Evolutionary conservation across 1,140 invertebrate genomes (phyloP).

Genomic region (Drosophila arawakana): DNA sequence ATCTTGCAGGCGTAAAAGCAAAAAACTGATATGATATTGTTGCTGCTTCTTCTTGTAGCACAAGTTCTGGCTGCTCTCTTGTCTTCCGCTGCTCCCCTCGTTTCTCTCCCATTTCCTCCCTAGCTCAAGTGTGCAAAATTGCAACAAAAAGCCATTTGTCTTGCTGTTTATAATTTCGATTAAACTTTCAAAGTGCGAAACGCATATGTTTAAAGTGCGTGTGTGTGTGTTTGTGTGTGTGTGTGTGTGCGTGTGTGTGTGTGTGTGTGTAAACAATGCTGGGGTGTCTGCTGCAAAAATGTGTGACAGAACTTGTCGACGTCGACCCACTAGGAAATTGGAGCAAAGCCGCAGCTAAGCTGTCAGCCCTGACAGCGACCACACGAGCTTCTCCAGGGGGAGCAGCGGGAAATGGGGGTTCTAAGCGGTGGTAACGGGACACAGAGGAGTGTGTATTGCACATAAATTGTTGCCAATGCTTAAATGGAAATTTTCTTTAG

Average conservation of each 20-base stretch:
- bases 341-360: slow-evolving; percentile 78
- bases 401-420: not conserved
- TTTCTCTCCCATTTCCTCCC: not conserved
- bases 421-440: too few relatives aligned
- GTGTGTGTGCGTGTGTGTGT: slow-evolving; percentile 29
- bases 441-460: slow-evolving; percentile 1
- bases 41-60: not conserved
- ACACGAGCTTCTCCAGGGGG: slow-evolving; percentile 44
- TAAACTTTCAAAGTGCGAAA: slow-evolving; percentile 72
- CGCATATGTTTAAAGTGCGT: slow-evolving; percentile 46
- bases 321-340: slow-evolving; percentile 77
- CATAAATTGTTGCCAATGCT: slow-evolving; percentile 56
- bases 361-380: slow-evolving; percentile 52
- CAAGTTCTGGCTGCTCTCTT: not conserved
- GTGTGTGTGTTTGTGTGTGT: slow-evolving; percentile 24
- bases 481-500: slow-evolving; percentile 63
- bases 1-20: slow-evolving; percentile 31
- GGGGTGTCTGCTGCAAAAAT: slow-evolving; percentile 41
- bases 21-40: slow-evolving; percentile 13
- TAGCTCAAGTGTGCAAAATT: slow-evolving; percentile 54
- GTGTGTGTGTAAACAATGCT: slow-evolving; percentile 48
- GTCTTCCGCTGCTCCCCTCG: not conserved
- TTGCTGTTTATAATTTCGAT: slow-evolving; percentile 83
- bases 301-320: slow-evolving; percentile 74
- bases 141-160: slow-evolving; percentile 81